Evolutionary conservation across 1,140 invertebrate genomes (phyloP).

Genomic region (Drosophila melanogaster): Release_6_plus_ISO1_MT NC_004354.4:2226501-2227000

Average conservation of each 20-base stretch:
- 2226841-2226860: constrained; percentile 58
- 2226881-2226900: neutral
- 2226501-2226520: constrained; percentile 58
- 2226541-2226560: constrained; percentile 37
- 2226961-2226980: constrained; percentile 49
- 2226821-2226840: constrained; percentile 36
- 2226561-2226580: constrained; percentile 21
- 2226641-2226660: constrained; percentile 73
- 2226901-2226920: constrained; percentile 12
- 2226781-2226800: constrained; percentile 57
- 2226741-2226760: constrained; percentile 49
- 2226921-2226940: constrained; percentile 48
- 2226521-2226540: constrained; percentile 43
- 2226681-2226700: constrained; percentile 69
- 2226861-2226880: constrained; percentile 41
- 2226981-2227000: constrained; percentile 80
- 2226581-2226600: neutral
- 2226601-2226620: neutral
- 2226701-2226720: constrained; percentile 74
- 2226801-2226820: constrained; percentile 62
- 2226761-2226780: constrained; percentile 81
- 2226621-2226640: constrained; percentile 33
- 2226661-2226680: constrained; percentile 76
- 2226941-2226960: constrained; percentile 10
- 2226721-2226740: constrained; percentile 45